Conservation (phyloP, 2,797 vertebrate species). For the Phylloscopus collybita region DNA sequence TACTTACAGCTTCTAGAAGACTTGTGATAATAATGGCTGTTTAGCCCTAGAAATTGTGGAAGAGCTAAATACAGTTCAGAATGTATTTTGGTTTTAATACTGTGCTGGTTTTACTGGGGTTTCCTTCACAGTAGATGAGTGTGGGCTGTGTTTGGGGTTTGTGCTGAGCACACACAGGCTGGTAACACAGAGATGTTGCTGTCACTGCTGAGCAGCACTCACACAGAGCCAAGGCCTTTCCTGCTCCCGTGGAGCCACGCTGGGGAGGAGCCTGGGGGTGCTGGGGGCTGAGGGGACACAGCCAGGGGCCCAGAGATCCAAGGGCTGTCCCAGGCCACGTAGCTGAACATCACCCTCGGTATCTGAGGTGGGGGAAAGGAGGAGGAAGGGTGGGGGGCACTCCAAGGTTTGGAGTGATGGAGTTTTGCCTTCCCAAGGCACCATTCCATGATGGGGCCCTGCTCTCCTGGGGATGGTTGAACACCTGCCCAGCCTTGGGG, state of each 20-base stretch:
- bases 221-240: neutral
- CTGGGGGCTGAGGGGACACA: neutral
- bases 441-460: neutral
- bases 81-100: neutral
- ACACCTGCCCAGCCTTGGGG: neutral
- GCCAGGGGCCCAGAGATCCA: neutral
- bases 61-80: neutral
- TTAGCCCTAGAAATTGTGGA: neutral
- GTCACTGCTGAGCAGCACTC: neutral
- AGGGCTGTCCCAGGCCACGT: fast-evolving
- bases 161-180: neutral
- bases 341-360: neutral
- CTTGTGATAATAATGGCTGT: neutral
- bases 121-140: neutral
- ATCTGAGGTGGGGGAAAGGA: neutral
- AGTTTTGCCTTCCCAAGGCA: neutral
- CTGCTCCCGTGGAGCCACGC: neutral
- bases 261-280: neutral
- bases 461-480: neutral
- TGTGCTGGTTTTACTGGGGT: neutral
- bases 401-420: neutral
- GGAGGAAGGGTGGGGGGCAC: no score
- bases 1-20: neutral
- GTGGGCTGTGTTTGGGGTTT: neutral
- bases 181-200: neutral